Conservation (phyloP, 1,140 invertebrate genomes). For the Tribolium castaneum region DNA sequence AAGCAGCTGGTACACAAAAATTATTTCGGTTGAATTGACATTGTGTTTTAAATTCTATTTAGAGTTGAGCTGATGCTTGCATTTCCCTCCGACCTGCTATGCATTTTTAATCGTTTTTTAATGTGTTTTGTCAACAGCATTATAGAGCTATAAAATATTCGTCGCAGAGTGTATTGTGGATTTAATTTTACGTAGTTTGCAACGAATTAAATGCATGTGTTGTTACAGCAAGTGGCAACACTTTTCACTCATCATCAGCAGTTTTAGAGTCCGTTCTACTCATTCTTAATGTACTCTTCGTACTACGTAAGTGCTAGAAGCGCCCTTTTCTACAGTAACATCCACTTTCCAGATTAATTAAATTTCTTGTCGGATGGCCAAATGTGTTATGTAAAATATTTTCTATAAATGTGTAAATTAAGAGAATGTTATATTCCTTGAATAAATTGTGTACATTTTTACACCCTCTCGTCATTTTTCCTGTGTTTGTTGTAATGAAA, state of each 20-base stretch:
- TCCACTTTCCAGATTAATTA: slow-evolving; percentile 19
- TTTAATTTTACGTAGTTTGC: not conserved
- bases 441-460: slow-evolving; percentile 53
- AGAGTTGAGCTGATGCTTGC: too few species aligned
- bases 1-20: not conserved
- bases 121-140: too few species aligned
- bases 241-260: slow-evolving; percentile 24
- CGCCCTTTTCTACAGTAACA: not conserved
- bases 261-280: slow-evolving; percentile 31
- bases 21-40: too few species aligned
- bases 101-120: not conserved
- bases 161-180: not conserved
- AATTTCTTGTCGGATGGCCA: slow-evolving; percentile 36
- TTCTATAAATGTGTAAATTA: slow-evolving; percentile 52
- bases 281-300: slow-evolving; percentile 18
- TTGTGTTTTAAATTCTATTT: too few species aligned
- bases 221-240: slow-evolving; percentile 4
- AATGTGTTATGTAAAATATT: slow-evolving; percentile 49
- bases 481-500: too few species aligned
- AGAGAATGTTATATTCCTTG: slow-evolving; percentile 47
- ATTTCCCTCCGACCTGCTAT: not conserved
- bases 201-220: not conserved
- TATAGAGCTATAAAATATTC: not conserved
- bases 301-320: slow-evolving; percentile 16
- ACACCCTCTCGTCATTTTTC: too few species aligned